Conservation (phyloP, 2,113 vertebrate genomes). For the Loxodonta africana region DNA sequence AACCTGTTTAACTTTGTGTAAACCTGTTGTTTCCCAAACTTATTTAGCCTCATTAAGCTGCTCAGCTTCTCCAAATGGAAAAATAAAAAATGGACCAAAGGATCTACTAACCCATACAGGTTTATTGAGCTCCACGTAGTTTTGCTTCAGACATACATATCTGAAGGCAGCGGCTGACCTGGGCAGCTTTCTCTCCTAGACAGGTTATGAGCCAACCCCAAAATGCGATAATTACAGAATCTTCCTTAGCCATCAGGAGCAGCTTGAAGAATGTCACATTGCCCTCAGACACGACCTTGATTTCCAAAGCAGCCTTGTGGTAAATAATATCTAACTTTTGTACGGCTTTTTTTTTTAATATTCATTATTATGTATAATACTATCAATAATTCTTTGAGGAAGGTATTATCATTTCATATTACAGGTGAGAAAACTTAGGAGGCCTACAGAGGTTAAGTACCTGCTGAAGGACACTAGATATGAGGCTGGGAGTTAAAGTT, state of each 20-base stretch:
- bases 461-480: not conserved
- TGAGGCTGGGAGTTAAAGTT: not conserved
- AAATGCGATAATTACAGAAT: not conserved
- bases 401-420: slow-evolving; percentile 36
- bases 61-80: slow-evolving; percentile 44
- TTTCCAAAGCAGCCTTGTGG: slow-evolving; percentile 29
- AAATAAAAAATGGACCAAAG: slow-evolving; percentile 41
- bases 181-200: not conserved
- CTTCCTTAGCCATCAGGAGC: slow-evolving; percentile 3
- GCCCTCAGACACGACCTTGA: not conserved
- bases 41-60: slow-evolving; percentile 19
- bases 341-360: not conserved
- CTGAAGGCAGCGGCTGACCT: not conserved
- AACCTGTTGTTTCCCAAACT: slow-evolving; percentile 6
- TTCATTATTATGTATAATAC: not conserved
- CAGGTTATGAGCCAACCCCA: not conserved
- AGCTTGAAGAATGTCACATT: not conserved
- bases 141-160: slow-evolving; percentile 21
- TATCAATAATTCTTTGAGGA: slow-evolving; percentile 48
- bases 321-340: slow-evolving; percentile 40
- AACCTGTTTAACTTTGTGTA: slow-evolving; percentile 32
- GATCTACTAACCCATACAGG: slow-evolving; percentile 27
- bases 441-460: not conserved
- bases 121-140: slow-evolving; percentile 13
- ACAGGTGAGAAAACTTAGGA: not conserved